Conservation (phyloP, 1,140 invertebrate genomes). For the Leptestheria dahalacensis region DNA sequence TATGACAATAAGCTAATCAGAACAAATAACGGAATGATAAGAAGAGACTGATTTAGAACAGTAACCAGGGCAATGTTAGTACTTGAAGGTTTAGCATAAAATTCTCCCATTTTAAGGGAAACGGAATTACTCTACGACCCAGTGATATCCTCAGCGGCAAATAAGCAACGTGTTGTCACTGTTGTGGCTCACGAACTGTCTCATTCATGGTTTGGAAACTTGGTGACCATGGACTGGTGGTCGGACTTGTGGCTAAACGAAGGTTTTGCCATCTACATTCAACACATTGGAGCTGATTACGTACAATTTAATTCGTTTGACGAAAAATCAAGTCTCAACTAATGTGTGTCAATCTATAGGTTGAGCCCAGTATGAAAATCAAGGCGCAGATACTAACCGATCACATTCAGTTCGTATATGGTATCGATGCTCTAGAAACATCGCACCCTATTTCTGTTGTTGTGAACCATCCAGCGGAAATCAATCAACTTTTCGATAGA, state of each 20-base stretch:
- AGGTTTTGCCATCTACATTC: slow-evolving; percentile 31
- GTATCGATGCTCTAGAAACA: slow-evolving; percentile 63
- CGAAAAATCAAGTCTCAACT: not conserved
- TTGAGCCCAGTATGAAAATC: slow-evolving; percentile 61
- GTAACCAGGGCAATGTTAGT: too few relatives aligned
- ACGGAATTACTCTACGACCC: slow-evolving; percentile 28
- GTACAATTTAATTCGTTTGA: not conserved
- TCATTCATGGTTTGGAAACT: slow-evolving; percentile 43
- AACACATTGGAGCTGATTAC: slow-evolving; percentile 23
- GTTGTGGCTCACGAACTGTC: slow-evolving; percentile 33
- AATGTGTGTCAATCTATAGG: slow-evolving; percentile 31
- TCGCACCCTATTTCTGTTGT: slow-evolving; percentile 85
- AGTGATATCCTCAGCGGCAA: slow-evolving; percentile 22
- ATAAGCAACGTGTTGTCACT: slow-evolving; percentile 28
- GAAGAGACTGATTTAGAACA: too few relatives aligned
- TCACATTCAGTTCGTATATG: slow-evolving; percentile 66
- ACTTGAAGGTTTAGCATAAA: not conserved
- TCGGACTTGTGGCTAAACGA: slow-evolving; percentile 34
- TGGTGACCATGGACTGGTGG: slow-evolving; percentile 34
- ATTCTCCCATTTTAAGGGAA: slow-evolving; percentile 29
- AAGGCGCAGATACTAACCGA: slow-evolving; percentile 66
- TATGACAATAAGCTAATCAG: too few relatives aligned
- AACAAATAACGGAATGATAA: too few relatives aligned
- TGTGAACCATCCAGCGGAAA: slow-evolving; percentile 76
- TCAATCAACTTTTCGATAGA: slow-evolving; percentile 81